These are phyloP conservation scores for Akabosia matsudoensis DNA, from an alignment of 1,140 invertebrate species.

Conservation along the genomic window DNA sequence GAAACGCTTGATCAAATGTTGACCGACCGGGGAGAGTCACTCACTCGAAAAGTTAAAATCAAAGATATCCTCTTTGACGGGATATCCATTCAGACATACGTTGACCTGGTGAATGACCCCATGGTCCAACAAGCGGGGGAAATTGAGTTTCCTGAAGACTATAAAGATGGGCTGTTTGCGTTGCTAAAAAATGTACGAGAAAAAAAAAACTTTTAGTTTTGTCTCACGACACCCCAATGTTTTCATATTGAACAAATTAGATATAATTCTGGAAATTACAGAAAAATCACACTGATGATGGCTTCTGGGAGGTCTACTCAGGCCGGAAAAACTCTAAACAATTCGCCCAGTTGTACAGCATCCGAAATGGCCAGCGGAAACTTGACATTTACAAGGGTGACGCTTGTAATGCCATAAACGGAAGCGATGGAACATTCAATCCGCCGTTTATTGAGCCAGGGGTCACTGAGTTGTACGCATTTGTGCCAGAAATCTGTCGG, in stretches of 20 bases:
- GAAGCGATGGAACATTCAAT: constrained; percentile 17
- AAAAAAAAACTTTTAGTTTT: neutral
- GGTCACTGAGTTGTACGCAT: constrained; percentile 5
- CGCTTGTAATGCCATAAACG: constrained; percentile 28
- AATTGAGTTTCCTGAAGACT: constrained; percentile 20
- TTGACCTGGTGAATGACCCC: constrained; percentile 28
- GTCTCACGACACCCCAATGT: neutral
- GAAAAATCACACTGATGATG: constrained; percentile 20
- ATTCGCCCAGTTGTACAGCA: neutral
- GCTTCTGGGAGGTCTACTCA: neutral
- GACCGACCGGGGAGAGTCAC: constrained; percentile 6
- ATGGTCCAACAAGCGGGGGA: constrained; percentile 9
- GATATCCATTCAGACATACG: constrained; percentile 29
- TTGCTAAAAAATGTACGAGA: constrained; percentile 25
- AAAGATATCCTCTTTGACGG: constrained; percentile 34
- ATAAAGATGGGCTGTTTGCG: constrained; percentile 31
- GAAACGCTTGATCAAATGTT: neutral
- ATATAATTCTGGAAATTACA: neutral
- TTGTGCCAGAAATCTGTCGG: neutral
- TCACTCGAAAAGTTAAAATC: constrained; percentile 32
- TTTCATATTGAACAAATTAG: neutral
- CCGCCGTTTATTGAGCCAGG: constrained; percentile 25
- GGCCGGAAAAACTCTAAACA: neutral
- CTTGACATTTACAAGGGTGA: constrained; percentile 12
- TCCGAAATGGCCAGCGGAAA: constrained; percentile 3